Conservation (phyloP, 2,113 vertebrate species). For the Clarias batrachus region DNA sequence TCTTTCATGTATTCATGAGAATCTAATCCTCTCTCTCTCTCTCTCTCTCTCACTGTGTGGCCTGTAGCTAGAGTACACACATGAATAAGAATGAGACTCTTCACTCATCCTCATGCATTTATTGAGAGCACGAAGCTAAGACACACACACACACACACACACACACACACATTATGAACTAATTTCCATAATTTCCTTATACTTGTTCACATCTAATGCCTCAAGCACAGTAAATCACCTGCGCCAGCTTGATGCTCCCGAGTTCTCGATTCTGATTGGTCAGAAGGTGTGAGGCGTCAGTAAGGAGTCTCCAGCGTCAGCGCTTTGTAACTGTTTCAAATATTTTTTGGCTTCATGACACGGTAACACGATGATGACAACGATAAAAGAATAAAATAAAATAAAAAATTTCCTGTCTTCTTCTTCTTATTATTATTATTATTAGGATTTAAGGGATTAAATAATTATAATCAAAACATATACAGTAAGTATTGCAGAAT, state of each 20-base stretch:
- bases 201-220: not conserved
- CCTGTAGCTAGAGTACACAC: constrained; percentile 71
- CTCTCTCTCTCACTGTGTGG: constrained; percentile 73
- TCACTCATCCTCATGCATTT: constrained; percentile 62
- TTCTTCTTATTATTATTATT: too few relatives aligned
- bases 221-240: not conserved
- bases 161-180: constrained; percentile 1
- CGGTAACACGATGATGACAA: not conserved
- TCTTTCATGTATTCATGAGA: constrained; percentile 68
- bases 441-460: too few relatives aligned
- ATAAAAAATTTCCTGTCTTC: too few relatives aligned
- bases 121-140: constrained; percentile 46
- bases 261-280: constrained; percentile 1
- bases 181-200: not conserved
- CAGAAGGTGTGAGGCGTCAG: not conserved
- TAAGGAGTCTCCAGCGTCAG: not conserved
- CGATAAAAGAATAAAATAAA: too few relatives aligned
- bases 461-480: too few relatives aligned
- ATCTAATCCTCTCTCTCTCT: constrained; percentile 55
- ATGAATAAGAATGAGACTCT: constrained; percentile 73
- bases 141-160: constrained; percentile 18
- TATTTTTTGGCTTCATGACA: not conserved
- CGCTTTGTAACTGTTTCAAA: not conserved
- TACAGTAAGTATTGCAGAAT: too few relatives aligned
- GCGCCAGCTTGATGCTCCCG: not conserved